These are phyloP conservation scores for Nixonia krombeini DNA, from an alignment of 1,140 invertebrate species.

Conservation along the genomic window DNA sequence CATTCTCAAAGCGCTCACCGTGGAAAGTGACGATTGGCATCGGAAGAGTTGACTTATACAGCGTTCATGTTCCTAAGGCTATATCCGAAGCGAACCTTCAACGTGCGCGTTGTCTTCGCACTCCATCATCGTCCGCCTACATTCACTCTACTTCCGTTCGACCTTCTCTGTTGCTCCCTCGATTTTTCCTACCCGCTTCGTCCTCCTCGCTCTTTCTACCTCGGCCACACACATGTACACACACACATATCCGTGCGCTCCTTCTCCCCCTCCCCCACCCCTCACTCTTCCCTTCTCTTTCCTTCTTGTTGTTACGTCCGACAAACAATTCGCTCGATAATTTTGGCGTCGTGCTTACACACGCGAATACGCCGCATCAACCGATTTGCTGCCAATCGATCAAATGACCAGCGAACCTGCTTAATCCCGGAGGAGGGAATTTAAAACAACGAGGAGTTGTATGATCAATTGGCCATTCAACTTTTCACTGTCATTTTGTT, in stretches of 20 bases:
- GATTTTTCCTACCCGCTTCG: constrained; percentile 15
- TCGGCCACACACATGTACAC: too few relatives aligned
- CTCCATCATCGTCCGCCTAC: constrained; percentile 11
- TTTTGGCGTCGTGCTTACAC: constrained; percentile 50
- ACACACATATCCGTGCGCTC: too few relatives aligned
- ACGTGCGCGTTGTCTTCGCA: constrained; percentile 4
- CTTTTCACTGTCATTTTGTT: too few relatives aligned
- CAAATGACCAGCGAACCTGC: constrained; percentile 20
- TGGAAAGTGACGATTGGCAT: constrained; percentile 3
- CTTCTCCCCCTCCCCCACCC: constrained; percentile 9
- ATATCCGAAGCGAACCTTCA: neutral
- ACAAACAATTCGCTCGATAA: constrained; percentile 44
- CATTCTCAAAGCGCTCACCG: neutral
- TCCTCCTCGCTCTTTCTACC: constrained; percentile 6
- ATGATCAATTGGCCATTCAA: constrained; percentile 12
- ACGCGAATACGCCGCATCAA: constrained; percentile 38
- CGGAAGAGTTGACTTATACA: constrained; percentile 12
- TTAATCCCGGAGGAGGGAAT: constrained; percentile 13
- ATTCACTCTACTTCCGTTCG: constrained; percentile 24
- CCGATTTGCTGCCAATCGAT: constrained; percentile 35
- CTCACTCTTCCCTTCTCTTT: constrained; percentile 1
- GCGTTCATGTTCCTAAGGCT: constrained; percentile 1
- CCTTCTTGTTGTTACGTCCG: constrained; percentile 30
- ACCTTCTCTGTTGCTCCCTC: constrained; percentile 10
- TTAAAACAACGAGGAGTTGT: constrained; percentile 20